Base-by-base conservation (phyloP, 2,888 invertebrate genomes). In the Iselma pallidipennis region DNA sequence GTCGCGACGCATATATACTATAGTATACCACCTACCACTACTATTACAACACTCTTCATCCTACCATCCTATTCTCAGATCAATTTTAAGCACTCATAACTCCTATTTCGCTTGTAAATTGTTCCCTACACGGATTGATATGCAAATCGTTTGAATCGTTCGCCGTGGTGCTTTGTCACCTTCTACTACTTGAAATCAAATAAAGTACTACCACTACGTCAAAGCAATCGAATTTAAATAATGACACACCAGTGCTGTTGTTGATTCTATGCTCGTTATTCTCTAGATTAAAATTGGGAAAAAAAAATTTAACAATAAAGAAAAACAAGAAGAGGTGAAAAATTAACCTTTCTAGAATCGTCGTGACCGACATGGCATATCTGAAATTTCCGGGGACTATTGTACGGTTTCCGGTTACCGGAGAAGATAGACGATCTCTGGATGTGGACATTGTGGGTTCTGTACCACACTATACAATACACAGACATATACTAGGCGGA, bases 91-190 rank as follows among this genome's bases (percentile, higher is more conserved):
- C 71, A 73, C 75, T 74, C 72, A 75, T 73, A 75, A 73, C 71
- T 75, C 69, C 71, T 73, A 74, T 74, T 74, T 74, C 69, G 73
- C 71, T 73, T 72, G 75, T 72, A 75, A 76, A 75, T 75, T 73
- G 74, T 75, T 70, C 71, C 67, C 71, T 72, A 66, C 66, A 67
- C 55, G 67, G 70, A 75, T 76, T 72, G 71, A 72, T 72, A 77
- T 76, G 77, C 74, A 77, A 76, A 76, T 76, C 66, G 58, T 57
- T 61, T 45, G 25, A 49, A 50, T 52, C 45, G 54, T 54, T 58
- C 53, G 60, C 42, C 49, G 56, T 57, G 53, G 42, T 49, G 49
- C 66, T 66, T 66, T 66, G 66, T 66, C 62, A 63, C 63, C 63
- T 63, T 54, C 56, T 60, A 63, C 63, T 60, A 45, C 42, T 45